A percentile compares a stretch with the other conserved stretches of the same genome.
Conservation (phyloP, 1,140 invertebrate genomes). For the Archegozetes longisetosus region DNA sequence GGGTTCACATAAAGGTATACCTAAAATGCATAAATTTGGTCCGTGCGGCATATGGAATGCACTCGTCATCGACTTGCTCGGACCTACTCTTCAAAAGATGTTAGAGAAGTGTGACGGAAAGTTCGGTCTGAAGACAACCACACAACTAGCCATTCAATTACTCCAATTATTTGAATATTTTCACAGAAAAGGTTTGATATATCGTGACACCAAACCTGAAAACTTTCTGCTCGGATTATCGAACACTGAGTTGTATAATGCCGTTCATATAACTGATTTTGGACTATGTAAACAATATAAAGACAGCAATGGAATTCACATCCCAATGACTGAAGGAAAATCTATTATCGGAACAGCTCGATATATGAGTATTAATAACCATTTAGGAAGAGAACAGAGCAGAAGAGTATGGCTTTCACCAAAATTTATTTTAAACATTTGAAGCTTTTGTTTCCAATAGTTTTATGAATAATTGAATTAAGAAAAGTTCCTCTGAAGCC, state of each 20-base stretch:
- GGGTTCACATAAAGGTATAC: slow-evolving; percentile 5
- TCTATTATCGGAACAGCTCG: slow-evolving; percentile 86
- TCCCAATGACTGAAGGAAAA: slow-evolving; percentile 99
- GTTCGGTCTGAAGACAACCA: slow-evolving; percentile 28
- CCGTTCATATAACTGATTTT: slow-evolving; percentile 52
- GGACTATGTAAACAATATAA: slow-evolving; percentile 99
- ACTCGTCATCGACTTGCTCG: slow-evolving; percentile 23
- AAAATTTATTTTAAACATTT: slow-evolving; percentile 27
- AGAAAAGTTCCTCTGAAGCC: neutral
- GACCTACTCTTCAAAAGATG: slow-evolving; percentile 21
- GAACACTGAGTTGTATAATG: neutral
- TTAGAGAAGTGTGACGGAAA: slow-evolving; percentile 20
- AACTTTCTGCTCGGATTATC: slow-evolving; percentile 17
- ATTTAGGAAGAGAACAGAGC: slow-evolving; percentile 99
- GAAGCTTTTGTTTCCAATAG: neutral
- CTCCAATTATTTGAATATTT: slow-evolving; percentile 88
- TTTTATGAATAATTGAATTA: neutral
- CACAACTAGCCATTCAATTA: slow-evolving; percentile 95
- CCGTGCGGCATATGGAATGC: slow-evolving; percentile 8
- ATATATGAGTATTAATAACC: slow-evolving; percentile 99
- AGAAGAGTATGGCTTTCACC: slow-evolving; percentile 48
- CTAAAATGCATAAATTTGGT: slow-evolving; percentile 15
- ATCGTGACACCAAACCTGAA: slow-evolving; percentile 40
- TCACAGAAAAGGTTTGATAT: slow-evolving; percentile 96
- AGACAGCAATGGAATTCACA: slow-evolving; percentile 99